These are phyloP conservation scores for Synanceia verrucosa DNA, from an alignment of 2,797 vertebrate species.

Conservation along the genomic window DNA sequence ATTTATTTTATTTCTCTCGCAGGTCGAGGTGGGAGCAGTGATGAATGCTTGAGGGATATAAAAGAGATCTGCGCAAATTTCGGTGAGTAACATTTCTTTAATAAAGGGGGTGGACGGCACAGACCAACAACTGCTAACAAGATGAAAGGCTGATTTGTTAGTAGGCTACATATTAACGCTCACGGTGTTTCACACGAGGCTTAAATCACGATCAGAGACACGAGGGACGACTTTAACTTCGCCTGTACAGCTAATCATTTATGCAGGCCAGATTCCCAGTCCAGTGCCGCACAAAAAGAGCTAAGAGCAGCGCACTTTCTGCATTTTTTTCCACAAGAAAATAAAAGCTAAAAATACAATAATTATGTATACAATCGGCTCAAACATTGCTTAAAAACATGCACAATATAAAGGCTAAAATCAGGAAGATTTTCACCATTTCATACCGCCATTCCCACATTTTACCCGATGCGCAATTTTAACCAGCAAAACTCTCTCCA, in stretches of 20 bases:
- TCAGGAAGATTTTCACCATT: constrained; percentile 20
- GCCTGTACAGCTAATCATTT: constrained; percentile 50
- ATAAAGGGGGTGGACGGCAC: constrained; percentile 51
- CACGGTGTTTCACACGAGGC: constrained; percentile 55
- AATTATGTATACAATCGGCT: neutral
- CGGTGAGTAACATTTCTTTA: constrained; percentile 80
- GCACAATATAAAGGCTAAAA: constrained; percentile 12
- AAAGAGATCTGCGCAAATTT: constrained; percentile 71
- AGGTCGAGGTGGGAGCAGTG: constrained; percentile 78
- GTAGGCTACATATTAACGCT: constrained; percentile 57
- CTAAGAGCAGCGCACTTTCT: neutral
- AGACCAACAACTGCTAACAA: constrained; percentile 59
- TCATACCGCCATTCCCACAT: constrained; percentile 19
- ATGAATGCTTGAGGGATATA: constrained; percentile 79
- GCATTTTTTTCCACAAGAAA: neutral
- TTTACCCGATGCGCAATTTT: neutral
- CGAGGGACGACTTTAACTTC: constrained; percentile 55
- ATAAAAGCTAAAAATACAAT: neutral
- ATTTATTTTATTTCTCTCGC: constrained; percentile 55
- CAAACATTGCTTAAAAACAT: neutral
- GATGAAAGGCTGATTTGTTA: constrained; percentile 63
- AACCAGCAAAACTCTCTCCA: constrained; percentile 15
- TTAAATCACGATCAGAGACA: constrained; percentile 63
- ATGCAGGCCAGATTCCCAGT: constrained; percentile 47
- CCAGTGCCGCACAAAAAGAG: constrained; percentile 3